Evolutionary conservation across 2,797 vertebrate genomes (phyloP).

Genomic region (Tragelaphus oryx): DNA sequence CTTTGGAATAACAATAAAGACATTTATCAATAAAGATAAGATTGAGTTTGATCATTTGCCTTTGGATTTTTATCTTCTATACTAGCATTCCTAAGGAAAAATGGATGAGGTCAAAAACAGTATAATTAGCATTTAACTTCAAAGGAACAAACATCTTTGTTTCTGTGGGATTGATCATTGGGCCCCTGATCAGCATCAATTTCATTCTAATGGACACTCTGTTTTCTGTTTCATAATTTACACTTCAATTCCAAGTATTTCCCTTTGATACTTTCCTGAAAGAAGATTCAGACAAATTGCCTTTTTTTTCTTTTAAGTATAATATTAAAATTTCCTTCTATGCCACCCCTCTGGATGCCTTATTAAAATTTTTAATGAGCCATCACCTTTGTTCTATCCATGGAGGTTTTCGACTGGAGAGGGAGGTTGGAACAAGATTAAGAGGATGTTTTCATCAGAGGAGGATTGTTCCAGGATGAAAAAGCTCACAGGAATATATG

Average conservation of each 20-base stretch:
- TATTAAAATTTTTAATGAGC: conserved; percentile 49
- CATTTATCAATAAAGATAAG: conserved; percentile 50
- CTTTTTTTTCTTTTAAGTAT: conserved; percentile 67
- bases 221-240: conserved; percentile 63
- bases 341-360: conserved; percentile 47
- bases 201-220: conserved; percentile 62
- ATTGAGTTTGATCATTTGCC: conserved; percentile 66
- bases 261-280: conserved; percentile 66
- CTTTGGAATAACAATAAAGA: conserved; percentile 58
- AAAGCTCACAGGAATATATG: conserved; percentile 34
- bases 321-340: conserved; percentile 61
- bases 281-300: conserved; percentile 59
- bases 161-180: neutral
- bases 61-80: conserved; percentile 30
- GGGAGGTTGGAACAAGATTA: conserved; percentile 6
- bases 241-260: conserved; percentile 26
- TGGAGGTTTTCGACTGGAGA: neutral
- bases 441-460: conserved; percentile 39
- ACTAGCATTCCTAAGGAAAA: conserved; percentile 41
- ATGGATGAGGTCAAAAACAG: conserved; percentile 42
- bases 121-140: conserved; percentile 62
- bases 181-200: conserved; percentile 55
- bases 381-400: conserved; percentile 38
- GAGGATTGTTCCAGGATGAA: conserved; percentile 40
- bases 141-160: conserved; percentile 69